Evolutionary conservation across 1,140 invertebrate genomes (phyloP).

Genomic region (Battus philenor): DNA sequence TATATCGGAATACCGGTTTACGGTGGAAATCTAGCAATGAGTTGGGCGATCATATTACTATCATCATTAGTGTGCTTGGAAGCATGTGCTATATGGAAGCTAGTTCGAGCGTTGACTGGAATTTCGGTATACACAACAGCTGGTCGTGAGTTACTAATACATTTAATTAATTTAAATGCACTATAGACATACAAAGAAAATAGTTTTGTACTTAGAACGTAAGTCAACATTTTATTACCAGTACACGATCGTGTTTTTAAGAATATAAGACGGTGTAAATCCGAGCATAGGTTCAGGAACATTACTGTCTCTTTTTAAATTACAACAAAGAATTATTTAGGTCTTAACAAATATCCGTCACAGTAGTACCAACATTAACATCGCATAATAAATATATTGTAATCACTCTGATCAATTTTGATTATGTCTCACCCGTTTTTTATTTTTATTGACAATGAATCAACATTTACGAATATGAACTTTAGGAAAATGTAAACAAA

Average conservation of each 20-base stretch:
- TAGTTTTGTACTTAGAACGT: neutral
- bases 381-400: too few relatives aligned
- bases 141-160: conserved; percentile 24
- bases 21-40: conserved; percentile 19
- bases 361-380: too few relatives aligned
- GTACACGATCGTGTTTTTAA: neutral
- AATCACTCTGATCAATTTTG: too few relatives aligned
- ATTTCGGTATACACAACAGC: conserved; percentile 13
- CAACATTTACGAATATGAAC: too few relatives aligned
- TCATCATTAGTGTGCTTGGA: conserved; percentile 26
- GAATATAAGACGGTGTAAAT: too few relatives aligned
- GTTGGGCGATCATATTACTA: conserved; percentile 21
- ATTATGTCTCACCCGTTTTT: neutral
- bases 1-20: conserved; percentile 35
- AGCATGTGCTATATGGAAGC: conserved; percentile 30
- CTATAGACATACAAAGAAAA: neutral
- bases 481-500: too few relatives aligned
- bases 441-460: neutral
- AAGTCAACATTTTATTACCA: neutral
- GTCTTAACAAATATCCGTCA: too few relatives aligned
- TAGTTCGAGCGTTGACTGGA: conserved; percentile 25
- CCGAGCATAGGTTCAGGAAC: too few relatives aligned
- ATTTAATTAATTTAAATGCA: too few relatives aligned
- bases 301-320: too few relatives aligned
- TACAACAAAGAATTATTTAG: too few relatives aligned